Base-by-base conservation (phyloP, 53 echinoderm and acorn worm genomes). In the Pentamera pediparva region DNA sequence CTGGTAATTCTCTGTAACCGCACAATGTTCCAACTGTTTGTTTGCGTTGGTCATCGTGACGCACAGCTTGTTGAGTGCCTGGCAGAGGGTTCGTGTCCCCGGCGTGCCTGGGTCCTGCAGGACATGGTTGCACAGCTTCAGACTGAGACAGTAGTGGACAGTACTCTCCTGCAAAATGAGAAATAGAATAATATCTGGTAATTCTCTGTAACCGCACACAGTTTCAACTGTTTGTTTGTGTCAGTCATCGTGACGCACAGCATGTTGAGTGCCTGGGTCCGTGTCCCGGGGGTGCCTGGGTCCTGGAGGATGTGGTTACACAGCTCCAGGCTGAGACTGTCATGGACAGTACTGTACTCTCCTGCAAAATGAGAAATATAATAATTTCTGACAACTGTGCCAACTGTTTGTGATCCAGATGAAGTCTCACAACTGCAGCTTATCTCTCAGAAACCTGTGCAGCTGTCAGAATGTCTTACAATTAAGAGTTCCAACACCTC, bases 261-360 rank as follows among this genome's bases (percentile, higher is more conserved):
- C 90, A 89, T 55, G 61, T 85, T 92, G 17, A 98, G 86, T 50
- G 86, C 55, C 81, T 79, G 76, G 26, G 62, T 69, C 29, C 86
- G 88, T 35, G 75, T 83, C 10, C 78, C 91, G 11, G 81, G 91
- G 26, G 60, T 62, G 21, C 52, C 86, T 51, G 83, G 76, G 39
- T 83, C 81, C 20, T 59, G 75, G 33, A 98, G 65, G 39, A 98
- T 81, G 54, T 82, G 62, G 50, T 98, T 98, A 60, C 88, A 88
- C 9, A 98, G 62, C 75, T 88, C 88, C 34, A 92, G 52, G 35
- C 85, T 83, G 19, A 98, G 82, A 59, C 76, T 83, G 54, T 98
- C 98, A 80, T 98, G 98, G 28, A 91, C 89, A 54, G 86, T 82
- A n/a, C n/a, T n/a, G n/a, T n/a, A 39, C 80, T 76, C 41, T 86